Percentiles rank a stretch among this genome's conserved stretches.
Evolutionary conservation across 2,113 vertebrate species (phyloP).

Genomic region (Oncorhynchus masou): DNA sequence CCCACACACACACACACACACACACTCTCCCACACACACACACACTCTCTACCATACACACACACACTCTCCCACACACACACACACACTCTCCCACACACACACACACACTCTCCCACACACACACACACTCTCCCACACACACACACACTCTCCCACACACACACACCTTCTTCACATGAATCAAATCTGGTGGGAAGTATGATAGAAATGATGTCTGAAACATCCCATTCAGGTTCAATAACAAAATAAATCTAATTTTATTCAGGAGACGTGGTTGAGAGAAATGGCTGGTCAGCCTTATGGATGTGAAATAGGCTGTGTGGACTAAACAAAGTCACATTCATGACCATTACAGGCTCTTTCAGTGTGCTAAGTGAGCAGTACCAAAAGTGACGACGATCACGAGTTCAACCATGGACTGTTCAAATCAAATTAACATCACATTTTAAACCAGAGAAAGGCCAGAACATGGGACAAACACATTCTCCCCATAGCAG

Average conservation of each 20-base stretch:
- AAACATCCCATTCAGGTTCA: not conserved
- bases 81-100: no score
- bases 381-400: not conserved
- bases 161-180: no score
- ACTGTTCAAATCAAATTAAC: constrained; percentile 34
- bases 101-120: no score
- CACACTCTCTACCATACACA: no score
- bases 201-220: no score
- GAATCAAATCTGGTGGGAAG: no score
- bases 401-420: constrained; percentile 30
- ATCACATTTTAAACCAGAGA: constrained; percentile 11
- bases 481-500: constrained; percentile 20
- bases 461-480: constrained; percentile 5
- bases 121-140: no score
- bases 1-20: no score
- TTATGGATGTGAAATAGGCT: not conserved
- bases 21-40: no score
- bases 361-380: not conserved
- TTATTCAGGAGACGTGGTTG: not conserved
- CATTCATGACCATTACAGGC: constrained; percentile 11
- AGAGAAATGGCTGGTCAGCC: not conserved
- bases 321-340: constrained; percentile 5
- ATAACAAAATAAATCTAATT: no score
- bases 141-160: no score
- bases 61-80: no score